phyloP scores from a whole-genome alignment of 2,113 vertebrate genomes.

The Athene noctua region DNA sequence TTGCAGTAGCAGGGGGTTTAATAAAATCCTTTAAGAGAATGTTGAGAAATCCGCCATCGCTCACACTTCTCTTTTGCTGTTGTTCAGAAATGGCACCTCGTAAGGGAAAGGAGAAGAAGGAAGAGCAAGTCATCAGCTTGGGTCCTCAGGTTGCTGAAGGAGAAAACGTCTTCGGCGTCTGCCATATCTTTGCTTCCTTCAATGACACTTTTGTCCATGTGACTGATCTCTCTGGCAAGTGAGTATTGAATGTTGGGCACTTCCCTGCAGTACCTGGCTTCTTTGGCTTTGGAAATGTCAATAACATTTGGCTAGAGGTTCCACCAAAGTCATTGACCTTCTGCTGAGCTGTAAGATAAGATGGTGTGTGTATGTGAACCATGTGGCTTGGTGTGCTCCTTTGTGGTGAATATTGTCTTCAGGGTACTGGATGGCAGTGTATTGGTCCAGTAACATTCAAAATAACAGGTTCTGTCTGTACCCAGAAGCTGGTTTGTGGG shows the following conservation, averaged over 20 bases:
- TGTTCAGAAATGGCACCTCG: slow-evolving; percentile 93
- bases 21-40: neutral
- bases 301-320: neutral
- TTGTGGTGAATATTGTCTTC: no score
- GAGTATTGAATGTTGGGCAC: slow-evolving; percentile 48
- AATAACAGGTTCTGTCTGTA: neutral
- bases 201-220: slow-evolving; percentile 98
- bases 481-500: neutral
- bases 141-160: slow-evolving; percentile 98
- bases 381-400: neutral
- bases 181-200: slow-evolving; percentile 98
- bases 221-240: slow-evolving; percentile 99
- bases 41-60: fast-evolving
- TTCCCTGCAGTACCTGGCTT: neutral
- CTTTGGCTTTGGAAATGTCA: neutral
- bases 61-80: neutral
- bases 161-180: slow-evolving; percentile 96
- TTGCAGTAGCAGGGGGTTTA: neutral
- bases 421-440: neutral
- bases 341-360: neutral
- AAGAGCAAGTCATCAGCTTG: slow-evolving; percentile 98
- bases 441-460: fast-evolving
- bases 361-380: fast-evolving
- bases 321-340: neutral
- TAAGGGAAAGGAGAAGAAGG: slow-evolving; percentile 99